Evolutionary conservation across 2,113 vertebrate genomes (phyloP), one percentile per base, ranked within the genome.

Genomic region (Oryzias curvinotus): DNA sequence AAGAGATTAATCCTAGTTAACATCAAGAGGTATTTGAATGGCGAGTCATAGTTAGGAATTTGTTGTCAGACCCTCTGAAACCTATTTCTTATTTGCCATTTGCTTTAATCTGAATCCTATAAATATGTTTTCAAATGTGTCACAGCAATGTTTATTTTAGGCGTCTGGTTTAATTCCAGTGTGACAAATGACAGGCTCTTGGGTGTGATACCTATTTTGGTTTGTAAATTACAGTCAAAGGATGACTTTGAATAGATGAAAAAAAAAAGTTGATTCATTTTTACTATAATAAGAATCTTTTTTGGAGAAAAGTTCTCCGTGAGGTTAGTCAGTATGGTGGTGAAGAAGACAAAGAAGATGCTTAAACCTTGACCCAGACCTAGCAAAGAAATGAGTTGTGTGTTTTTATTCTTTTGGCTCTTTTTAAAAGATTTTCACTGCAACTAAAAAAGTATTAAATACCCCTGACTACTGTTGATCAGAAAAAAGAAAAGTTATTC

Each of bases 401-500:
- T 44, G 52, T 72, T 56, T 23, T 53, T 50, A 36, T 57, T 46
- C 48, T 59, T 57, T 52, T 16, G 45, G 52, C 71, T 19, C 49
- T 66, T 55, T 55, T 57, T 43, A 57, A 23, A 36, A 59, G 46
- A 59, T 48, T 49, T 52, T 56, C 36, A 10, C 12, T 28, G 26
- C 26, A 28, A 5, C 26, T 28, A 4, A 28, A 14, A 64, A 60
- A 49, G 44, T 66, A 71, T 71, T 73, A 58, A 68, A 75, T 77
- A 73, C 59, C 30, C 48, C 48, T 36, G 14, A 21, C 69, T 21
- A 30, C 23, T 30, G 59, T 61, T 59, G 12, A 26, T 41, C 55
- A 60, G 30, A 48, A 67, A 59, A 59, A 47, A 68, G 4, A n/a
- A 64, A 21, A 16, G 72, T 73, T 73, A 47, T 84, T 77, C 65